Base-by-base conservation (phyloP, 2,888 invertebrate species). In the Leptinotarsa rubiginosa region DNA sequence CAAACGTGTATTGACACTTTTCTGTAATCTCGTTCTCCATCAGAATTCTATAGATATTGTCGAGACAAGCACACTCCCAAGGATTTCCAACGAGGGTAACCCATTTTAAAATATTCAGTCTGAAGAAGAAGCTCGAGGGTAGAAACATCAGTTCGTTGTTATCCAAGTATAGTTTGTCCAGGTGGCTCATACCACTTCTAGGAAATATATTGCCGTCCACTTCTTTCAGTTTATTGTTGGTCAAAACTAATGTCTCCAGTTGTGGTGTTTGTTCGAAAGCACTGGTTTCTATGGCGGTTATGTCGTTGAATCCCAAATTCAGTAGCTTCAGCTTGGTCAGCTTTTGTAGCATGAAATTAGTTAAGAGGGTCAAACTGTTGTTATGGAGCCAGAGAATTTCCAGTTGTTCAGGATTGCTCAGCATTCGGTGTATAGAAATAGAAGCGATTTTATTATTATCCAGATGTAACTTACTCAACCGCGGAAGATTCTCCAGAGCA, bases 71-170 rank as follows among this genome's bases (percentile, higher is more conserved):
- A 73, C 80, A 80, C 5, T 65, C 52, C 80, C 80, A 80, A 15
- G 80, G 80, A 65, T 80, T 80, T 12, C 78, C 79, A 52, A 79
- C 75, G 2, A 80, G 56, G 12, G 80, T 78, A 2, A 78, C 70
- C 64, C 22, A 59, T 47, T 70, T 77, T 62, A 80, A 73, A 16
- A 41, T 20, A 20, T 67, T 69, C 12, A 77, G 22, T 54, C 77
- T 68, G 22, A 77, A 59, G 4, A 80, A 74, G 59, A 80, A 74
- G 22, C 67, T 75, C 12, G 79, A 78, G 2, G 74, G 66, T 50
- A 79, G 59, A 59, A 69, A 80, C 78, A 77, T 80, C 65, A 80
- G 50, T 31, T 69, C 62, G 54, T 79, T 80, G 65, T 78, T 69
- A 25, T 78, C 79, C 47, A 80, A 54, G 66, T 79, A 80, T 0